phyloP scores from a whole-genome alignment of 1,140 invertebrate species.

The Teleogryllus occipitalis region DNA sequence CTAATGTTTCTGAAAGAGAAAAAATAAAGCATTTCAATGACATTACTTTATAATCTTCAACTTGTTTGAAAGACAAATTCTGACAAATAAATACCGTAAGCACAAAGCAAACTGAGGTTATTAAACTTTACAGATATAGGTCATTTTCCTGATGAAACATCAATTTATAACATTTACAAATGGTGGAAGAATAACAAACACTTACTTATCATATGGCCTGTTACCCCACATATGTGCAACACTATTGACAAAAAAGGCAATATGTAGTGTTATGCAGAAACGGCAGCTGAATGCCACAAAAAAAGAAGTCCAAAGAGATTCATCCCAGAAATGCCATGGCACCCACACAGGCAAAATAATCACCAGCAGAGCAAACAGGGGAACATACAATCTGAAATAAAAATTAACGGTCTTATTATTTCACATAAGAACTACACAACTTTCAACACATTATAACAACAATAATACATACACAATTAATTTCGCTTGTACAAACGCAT shows the following conservation, averaged over 20 bases:
- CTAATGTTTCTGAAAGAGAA: conserved; percentile 40
- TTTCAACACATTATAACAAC: no score
- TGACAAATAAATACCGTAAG: not conserved
- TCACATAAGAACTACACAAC: no score
- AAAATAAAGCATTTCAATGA: not conserved
- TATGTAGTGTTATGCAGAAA: conserved; percentile 76
- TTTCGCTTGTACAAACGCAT: no score
- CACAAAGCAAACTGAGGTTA: no score
- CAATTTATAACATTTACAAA: no score
- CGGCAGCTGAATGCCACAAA: conserved; percentile 75
- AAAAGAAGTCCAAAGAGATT: conserved; percentile 67
- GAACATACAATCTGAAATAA: conserved; percentile 55
- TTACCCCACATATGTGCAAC: conserved; percentile 84
- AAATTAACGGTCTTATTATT: no score
- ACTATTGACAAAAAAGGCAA: conserved; percentile 89
- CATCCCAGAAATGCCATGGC: conserved; percentile 77
- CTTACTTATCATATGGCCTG: conserved; percentile 78
- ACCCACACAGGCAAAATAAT: conserved; percentile 69
- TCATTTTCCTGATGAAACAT: no score
- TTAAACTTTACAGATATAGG: no score
- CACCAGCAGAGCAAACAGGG: conserved; percentile 64
- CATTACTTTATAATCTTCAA: not conserved
- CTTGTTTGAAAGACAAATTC: not conserved
- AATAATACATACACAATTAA: no score
- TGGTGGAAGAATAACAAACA: not conserved